A percentile compares a stretch with the other conserved stretches of the same genome.
Evolutionary conservation across 2,888 invertebrate species (phyloP).

Genomic region (Andricus quercusramuli): DNA sequence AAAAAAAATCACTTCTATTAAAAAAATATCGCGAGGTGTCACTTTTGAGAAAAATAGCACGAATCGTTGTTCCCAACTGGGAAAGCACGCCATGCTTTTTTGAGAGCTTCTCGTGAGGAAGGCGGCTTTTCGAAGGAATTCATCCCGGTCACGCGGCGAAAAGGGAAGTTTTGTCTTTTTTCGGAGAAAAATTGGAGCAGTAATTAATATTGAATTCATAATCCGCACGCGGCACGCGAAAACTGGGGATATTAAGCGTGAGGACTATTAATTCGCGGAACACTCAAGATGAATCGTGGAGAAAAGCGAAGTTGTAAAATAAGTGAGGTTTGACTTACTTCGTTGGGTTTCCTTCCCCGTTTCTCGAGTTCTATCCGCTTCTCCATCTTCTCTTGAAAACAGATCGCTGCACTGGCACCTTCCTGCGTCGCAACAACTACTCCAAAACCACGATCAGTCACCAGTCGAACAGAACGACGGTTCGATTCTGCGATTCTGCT

Average conservation of each 20-base stretch:
- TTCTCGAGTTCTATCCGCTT: conserved; percentile 97
- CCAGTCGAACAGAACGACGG: conserved; percentile 70
- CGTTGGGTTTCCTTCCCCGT: conserved; percentile 92
- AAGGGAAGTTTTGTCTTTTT: background rate
- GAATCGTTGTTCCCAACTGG: conserved; percentile 16
- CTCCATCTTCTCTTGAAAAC: conserved; percentile 82
- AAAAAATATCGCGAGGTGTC: background rate
- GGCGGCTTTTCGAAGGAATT: conserved; percentile 30
- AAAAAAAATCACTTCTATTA: background rate
- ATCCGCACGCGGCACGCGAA: background rate
- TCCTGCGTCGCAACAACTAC: conserved; percentile 76
- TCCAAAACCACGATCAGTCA: conserved; percentile 67
- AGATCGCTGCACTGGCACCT: conserved; percentile 62
- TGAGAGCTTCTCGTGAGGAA: conserved; percentile 26
- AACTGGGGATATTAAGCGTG: background rate
- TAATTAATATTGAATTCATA: background rate
- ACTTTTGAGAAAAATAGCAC: conserved; percentile 1
- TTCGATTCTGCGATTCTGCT: conserved; percentile 66
- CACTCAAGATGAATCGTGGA: conserved; percentile 31
- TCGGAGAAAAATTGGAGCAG: background rate
- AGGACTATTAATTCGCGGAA: conserved; percentile 1
- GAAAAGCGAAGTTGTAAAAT: conserved; percentile 41
- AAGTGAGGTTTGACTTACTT: conserved; percentile 84
- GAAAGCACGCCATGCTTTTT: conserved; percentile 37
- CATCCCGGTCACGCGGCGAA: conserved; percentile 23